phyloP scores from a whole-genome alignment of 2,113 vertebrate genomes.

The Epinephelus lanceolatus region DNA sequence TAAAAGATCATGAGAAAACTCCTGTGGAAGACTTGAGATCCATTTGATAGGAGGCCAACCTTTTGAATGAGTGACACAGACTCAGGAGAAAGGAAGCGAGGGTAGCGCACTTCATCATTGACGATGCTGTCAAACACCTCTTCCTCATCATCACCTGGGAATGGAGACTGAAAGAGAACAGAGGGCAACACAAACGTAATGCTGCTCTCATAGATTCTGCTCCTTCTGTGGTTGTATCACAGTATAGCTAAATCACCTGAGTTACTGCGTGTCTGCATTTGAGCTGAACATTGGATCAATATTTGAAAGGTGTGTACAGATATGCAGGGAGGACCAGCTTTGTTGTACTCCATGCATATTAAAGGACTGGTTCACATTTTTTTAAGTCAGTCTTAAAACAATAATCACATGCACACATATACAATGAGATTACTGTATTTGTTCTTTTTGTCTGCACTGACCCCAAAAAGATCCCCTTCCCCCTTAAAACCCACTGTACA shows the following conservation, averaged over 20 bases:
- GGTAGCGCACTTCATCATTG: slow-evolving; percentile 90
- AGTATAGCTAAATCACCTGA: background rate
- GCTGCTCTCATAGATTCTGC: background rate
- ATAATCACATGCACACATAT: background rate
- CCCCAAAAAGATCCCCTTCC: too few species aligned
- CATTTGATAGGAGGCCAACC: slow-evolving; percentile 74
- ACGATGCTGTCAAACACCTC: slow-evolving; percentile 98
- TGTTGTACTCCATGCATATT: background rate
- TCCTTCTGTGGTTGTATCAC: background rate
- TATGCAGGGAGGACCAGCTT: background rate
- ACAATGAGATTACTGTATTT: too few species aligned
- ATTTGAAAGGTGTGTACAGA: background rate
- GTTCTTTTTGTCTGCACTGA: too few species aligned
- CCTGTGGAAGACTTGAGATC: background rate
- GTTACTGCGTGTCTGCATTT: background rate
- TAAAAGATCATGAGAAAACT: background rate
- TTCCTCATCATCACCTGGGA: slow-evolving; percentile 96
- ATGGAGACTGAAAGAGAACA: slow-evolving; percentile 86
- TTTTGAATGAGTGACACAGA: slow-evolving; percentile 90
- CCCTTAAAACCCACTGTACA: too few species aligned
- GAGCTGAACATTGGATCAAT: background rate
- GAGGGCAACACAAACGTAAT: background rate
- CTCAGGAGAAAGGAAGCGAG: slow-evolving; percentile 88
- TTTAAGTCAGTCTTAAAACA: too few species aligned
- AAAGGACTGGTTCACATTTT: too few species aligned